Evolutionary conservation across 2,113 vertebrate species (phyloP).

Genomic region (Xerus inauris): DNA sequence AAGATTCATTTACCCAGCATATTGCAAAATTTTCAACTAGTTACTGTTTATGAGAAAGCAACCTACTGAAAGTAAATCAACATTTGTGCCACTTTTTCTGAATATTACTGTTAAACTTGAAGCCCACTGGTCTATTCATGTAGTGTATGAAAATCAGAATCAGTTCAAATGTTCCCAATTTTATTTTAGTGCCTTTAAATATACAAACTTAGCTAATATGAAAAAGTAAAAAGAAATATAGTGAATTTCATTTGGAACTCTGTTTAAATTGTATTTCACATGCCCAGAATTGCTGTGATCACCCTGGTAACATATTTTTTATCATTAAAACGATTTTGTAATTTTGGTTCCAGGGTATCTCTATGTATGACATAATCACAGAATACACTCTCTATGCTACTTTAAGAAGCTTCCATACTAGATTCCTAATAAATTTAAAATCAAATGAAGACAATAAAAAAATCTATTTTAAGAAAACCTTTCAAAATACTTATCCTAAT

Average conservation of each 20-base stretch:
- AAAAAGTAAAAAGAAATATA: constrained; percentile 43
- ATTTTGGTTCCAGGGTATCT: not conserved
- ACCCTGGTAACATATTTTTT: not conserved
- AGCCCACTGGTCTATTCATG: not conserved
- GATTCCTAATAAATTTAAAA: not conserved
- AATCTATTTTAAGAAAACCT: constrained; percentile 19
- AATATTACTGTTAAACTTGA: constrained; percentile 32
- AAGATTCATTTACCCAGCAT: constrained; percentile 17
- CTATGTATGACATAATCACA: not conserved
- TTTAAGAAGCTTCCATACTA: not conserved
- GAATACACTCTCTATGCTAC: not conserved
- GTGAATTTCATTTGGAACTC: not conserved
- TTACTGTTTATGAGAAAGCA: constrained; percentile 13
- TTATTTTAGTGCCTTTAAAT: not conserved
- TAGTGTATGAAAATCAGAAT: constrained; percentile 17
- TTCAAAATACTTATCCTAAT: not conserved
- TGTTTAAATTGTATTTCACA: not conserved
- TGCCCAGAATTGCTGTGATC: not conserved
- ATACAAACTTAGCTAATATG: constrained; percentile 11
- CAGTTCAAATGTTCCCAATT: not conserved
- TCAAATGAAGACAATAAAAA: not conserved
- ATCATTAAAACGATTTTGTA: not conserved
- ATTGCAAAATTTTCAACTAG: not conserved
- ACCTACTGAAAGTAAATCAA: constrained; percentile 28
- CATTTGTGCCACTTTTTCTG: not conserved